Conservation (phyloP, 2,888 invertebrate genomes). For the Hirtodrosophila duncani region DNA sequence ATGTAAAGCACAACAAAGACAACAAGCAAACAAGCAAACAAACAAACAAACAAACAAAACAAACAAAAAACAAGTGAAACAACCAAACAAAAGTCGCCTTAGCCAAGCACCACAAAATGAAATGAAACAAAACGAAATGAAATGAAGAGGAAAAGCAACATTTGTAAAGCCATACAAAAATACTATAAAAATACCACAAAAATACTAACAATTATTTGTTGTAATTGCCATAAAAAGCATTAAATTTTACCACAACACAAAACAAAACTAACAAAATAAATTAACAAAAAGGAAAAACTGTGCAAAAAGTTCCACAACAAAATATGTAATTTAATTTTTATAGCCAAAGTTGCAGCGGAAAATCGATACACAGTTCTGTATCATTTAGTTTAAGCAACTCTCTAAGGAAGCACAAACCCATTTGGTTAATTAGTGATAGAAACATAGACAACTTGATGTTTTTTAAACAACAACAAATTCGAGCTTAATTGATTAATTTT, state of each 20-base stretch:
- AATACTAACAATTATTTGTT: conserved; percentile 55
- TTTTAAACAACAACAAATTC: conserved; percentile 52
- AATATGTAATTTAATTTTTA: conserved; percentile 75
- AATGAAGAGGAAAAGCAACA: conserved; percentile 37
- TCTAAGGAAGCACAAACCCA: conserved; percentile 36
- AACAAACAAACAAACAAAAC: conserved; percentile 22
- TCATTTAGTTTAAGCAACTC: conserved; percentile 63
- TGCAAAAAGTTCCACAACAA: conserved; percentile 60
- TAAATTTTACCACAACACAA: conserved; percentile 24
- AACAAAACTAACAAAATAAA: conserved; percentile 26
- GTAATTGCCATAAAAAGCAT: conserved; percentile 46
- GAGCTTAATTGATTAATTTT: conserved; percentile 65
- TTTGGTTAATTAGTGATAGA: conserved; percentile 31
- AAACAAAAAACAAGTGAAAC: conserved; percentile 48
- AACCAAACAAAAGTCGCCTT: conserved; percentile 69
- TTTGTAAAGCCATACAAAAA: conserved; percentile 50
- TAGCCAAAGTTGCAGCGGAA: conserved; percentile 70
- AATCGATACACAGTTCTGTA: conserved; percentile 12
- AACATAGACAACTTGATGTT: conserved; percentile 35
- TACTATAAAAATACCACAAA: conserved; percentile 34
- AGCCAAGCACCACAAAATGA: conserved; percentile 68
- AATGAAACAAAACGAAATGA: conserved; percentile 34
- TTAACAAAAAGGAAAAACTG: conserved; percentile 52
- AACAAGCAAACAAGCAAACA: conserved; percentile 34
- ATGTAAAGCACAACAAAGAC: conserved; percentile 36